Percentiles rank a stretch among this genome's conserved stretches.
Conservation (phyloP, 2,113 vertebrate species). For the Podarcis cretensis region DNA sequence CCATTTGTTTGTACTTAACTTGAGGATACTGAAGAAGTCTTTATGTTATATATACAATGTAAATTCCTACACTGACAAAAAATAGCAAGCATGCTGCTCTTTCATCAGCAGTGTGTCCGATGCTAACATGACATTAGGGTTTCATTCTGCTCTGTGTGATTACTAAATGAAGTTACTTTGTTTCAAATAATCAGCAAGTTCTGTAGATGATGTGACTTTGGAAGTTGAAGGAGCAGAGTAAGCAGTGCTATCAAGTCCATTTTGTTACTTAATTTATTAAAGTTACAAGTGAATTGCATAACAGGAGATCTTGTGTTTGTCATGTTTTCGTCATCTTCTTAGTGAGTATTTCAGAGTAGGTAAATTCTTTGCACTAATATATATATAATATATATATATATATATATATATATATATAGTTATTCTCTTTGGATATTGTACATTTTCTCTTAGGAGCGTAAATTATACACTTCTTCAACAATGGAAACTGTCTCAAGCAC, state of each 20-base stretch:
- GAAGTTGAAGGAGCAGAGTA: not conserved
- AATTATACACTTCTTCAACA: slow-evolving; percentile 71
- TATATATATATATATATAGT: not conserved
- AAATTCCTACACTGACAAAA: not conserved
- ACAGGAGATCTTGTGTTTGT: not conserved
- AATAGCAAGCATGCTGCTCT: not conserved
- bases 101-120: not conserved
- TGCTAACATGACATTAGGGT: not conserved
- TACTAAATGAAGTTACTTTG: slow-evolving; percentile 11
- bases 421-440: not conserved
- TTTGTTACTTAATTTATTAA: not conserved
- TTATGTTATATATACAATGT: not conserved
- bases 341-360: not conserved
- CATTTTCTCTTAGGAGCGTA: slow-evolving; percentile 83
- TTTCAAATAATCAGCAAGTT: not conserved
- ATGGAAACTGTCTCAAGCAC: slow-evolving; percentile 88
- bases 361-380: not conserved
- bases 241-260: fast-evolving
- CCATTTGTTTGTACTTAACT: not conserved
- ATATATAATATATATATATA: too few species aligned
- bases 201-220: not conserved
- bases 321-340: not conserved
- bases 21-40: not conserved
- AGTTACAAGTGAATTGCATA: not conserved
- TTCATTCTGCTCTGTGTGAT: not conserved